Conservation (phyloP, 2,888 invertebrate genomes). For the Oligia strigilis region DNA sequence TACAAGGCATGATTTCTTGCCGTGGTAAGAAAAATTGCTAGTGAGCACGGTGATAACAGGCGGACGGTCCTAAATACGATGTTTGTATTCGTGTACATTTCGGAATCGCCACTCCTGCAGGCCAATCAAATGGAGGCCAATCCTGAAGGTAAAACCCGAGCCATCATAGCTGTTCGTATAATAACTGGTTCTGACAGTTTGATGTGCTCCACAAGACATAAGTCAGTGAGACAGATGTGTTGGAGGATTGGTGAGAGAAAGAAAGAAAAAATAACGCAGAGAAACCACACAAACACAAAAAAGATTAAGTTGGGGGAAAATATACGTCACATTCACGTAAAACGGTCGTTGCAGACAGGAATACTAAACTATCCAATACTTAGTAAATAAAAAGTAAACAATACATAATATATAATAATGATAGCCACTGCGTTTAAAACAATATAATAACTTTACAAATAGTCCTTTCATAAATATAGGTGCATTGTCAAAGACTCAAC, state of each 20-base stretch:
- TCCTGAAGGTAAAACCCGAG: no score
- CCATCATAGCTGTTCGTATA: not conserved
- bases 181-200: not conserved
- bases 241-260: not conserved
- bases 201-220: no score
- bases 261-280: not conserved
- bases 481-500: conserved; percentile 8
- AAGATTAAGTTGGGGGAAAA: not conserved
- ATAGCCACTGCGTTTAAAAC: not conserved
- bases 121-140: no score
- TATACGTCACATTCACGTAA: not conserved
- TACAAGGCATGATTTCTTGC: not conserved
- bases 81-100: not conserved
- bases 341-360: no score
- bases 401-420: not conserved
- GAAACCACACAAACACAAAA: not conserved
- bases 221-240: not conserved
- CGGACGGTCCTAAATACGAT: no score
- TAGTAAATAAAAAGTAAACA: not conserved
- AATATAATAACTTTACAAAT: conserved; percentile 7
- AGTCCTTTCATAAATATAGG: conserved; percentile 4
- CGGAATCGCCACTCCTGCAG: no score
- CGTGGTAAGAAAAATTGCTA: not conserved
- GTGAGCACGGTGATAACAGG: not conserved
- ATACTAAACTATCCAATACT: not conserved